Evolutionary conservation across 2,888 invertebrate species (phyloP), one percentile per base, ranked within the genome.

Genomic region (Xestia ashworthii): DNA sequence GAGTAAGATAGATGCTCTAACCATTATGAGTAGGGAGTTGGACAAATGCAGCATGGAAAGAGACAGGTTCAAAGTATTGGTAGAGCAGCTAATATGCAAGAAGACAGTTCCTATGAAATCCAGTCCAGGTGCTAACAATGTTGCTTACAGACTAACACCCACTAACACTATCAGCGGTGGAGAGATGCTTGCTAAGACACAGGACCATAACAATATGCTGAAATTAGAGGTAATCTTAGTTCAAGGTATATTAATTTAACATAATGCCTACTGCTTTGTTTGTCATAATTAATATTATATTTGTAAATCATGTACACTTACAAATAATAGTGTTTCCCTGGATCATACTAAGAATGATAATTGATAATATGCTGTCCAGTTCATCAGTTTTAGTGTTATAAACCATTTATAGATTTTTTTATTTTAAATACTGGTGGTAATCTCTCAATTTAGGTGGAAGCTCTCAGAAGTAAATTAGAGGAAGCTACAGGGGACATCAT

Each of bases 1-100:
- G 90, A 98, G 98, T 90, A 99, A 99, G 94, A 97, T 98, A 72
- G 98, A 98, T 93, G 98, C 98, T 5, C 93, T 99, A 58, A 95
- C 98, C n/a, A 98, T 98, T 81, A 96, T 99, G 92, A 98, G 97
- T 82, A 97, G 97, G 89, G 98, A 98, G 91, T 93, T 99, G 78
- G 98, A 98, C 88, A 98, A 98, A 93, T 98, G 98, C 91, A 97
- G 98, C 79, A 97, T 97, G 89, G 98, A 99, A 91, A 95, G 98
- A 50, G 98, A 99, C 92, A 98, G 98, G 90, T 98, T 98, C 90
- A 98, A 98, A 93, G 93, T 98, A 14, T 97, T 98, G 97, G 98
- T 98, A 0, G 98, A 98, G 90, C 98, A 98, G 87, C 94, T 98
- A 32, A 97, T 98, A 89, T 95, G 97, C 74, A 95, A 94, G 88